Evolutionary conservation across 1,140 invertebrate species (phyloP).

Genomic region (Drosophila nannoptera): DNA sequence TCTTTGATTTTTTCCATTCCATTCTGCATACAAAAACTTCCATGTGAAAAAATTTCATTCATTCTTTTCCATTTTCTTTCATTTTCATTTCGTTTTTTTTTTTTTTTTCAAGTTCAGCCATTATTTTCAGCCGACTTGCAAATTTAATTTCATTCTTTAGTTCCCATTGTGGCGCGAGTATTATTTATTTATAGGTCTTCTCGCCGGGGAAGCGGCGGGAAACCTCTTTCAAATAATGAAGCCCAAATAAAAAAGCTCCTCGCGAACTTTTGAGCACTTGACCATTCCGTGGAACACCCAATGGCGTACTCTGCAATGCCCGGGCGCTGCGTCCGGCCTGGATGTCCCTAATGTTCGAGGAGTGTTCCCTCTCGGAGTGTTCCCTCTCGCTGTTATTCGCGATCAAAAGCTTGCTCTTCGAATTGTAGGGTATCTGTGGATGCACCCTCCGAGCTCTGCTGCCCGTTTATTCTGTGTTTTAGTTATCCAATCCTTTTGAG

Average conservation of each 20-base stretch:
- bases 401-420: no score
- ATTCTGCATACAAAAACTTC: not conserved
- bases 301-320: no score
- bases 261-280: conserved; percentile 10
- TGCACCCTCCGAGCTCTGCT: not conserved
- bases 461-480: conserved; percentile 1
- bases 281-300: not conserved
- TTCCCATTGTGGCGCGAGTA: conserved; percentile 34
- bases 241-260: conserved; percentile 7
- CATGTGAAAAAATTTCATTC: not conserved
- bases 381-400: not conserved
- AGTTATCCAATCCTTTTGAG: conserved; percentile 43
- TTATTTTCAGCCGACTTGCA: conserved; percentile 25
- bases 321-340: no score
- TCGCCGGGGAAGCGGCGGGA: conserved; percentile 13
- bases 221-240: conserved; percentile 3
- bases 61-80: not conserved
- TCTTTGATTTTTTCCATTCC: conserved; percentile 30
- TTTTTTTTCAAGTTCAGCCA: conserved; percentile 15
- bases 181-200: conserved; percentile 48
- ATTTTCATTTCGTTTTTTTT: conserved; percentile 12
- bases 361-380: no score
- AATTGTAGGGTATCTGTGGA: conserved; percentile 2
- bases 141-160: conserved; percentile 24
- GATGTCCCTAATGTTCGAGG: no score